phyloP scores from a whole-genome alignment of 2,888 invertebrate species.

The Epinotia ramella region DNA sequence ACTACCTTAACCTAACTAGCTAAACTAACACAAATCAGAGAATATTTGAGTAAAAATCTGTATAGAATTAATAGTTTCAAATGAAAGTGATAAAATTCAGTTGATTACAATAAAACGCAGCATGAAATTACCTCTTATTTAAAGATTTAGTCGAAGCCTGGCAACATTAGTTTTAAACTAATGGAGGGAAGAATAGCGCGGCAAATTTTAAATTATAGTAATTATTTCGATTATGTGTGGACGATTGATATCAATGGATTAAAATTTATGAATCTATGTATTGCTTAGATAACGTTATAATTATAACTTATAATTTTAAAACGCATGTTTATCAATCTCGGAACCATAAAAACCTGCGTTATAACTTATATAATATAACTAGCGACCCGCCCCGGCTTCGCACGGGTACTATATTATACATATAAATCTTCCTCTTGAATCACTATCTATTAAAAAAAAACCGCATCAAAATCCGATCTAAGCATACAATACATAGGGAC shows the following conservation, averaged over 20 bases:
- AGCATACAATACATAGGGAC: too few species aligned
- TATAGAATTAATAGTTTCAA: too few species aligned
- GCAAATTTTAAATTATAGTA: slow-evolving; percentile 20
- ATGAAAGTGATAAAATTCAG: too few species aligned
- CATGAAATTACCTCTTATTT: background rate
- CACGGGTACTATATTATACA: too few species aligned
- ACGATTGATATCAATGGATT: background rate
- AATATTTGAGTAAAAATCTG: too few species aligned
- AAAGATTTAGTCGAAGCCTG: background rate
- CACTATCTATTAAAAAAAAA: too few species aligned
- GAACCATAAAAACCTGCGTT: background rate
- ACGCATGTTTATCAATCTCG: background rate
- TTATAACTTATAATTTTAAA: too few species aligned
- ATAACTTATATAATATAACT: too few species aligned
- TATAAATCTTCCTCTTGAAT: too few species aligned
- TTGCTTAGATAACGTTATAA: background rate
- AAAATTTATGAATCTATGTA: background rate
- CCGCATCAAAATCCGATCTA: too few species aligned
- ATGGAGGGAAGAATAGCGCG: slow-evolving; percentile 31
- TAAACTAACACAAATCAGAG: background rate
- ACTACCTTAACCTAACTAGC: too few species aligned
- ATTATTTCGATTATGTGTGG: background rate
- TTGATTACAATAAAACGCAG: background rate
- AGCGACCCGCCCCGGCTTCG: too few species aligned
- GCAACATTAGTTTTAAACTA: slow-evolving; percentile 21